Percentiles rank a stretch among this genome's conserved stretches.
phyloP scores from a whole-genome alignment of 1,140 invertebrate genomes.

The Ostrea edulis region DNA sequence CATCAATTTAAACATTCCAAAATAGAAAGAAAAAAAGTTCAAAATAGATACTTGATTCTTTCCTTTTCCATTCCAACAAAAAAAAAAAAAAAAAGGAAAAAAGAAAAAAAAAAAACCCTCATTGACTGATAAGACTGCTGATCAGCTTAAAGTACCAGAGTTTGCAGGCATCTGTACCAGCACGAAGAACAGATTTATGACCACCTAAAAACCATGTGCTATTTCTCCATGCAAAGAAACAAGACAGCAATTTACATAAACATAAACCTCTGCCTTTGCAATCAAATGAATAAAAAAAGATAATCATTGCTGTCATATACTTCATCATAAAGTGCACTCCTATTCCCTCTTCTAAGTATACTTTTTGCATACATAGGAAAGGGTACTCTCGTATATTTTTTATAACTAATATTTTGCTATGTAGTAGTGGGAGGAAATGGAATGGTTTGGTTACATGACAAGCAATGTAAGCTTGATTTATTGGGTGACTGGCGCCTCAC shows the following conservation, averaged over 20 bases:
- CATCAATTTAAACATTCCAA: too few species aligned
- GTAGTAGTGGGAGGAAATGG: not conserved
- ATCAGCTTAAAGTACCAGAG: too few species aligned
- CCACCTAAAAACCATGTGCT: not conserved
- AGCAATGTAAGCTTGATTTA: slow-evolving; percentile 25
- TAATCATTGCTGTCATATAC: not conserved
- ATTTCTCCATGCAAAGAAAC: not conserved
- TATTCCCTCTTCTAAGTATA: not conserved
- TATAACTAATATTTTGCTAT: not conserved
- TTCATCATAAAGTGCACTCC: slow-evolving; percentile 10
- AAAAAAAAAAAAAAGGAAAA: not conserved
- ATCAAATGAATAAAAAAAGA: not conserved
- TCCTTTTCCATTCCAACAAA: not conserved
- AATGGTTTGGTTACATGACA: not conserved
- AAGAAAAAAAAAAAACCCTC: too few species aligned
- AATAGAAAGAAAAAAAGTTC: not conserved
- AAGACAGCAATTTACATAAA: not conserved
- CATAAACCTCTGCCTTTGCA: not conserved
- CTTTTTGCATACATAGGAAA: not conserved
- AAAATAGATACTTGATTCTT: not conserved
- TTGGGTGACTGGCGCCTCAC: slow-evolving; percentile 25
- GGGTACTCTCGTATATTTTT: not conserved
- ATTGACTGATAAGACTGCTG: too few species aligned
- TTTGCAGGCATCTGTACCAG: too few species aligned
- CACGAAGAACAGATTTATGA: not conserved